Conservation (phyloP, 30 jellyfish, hydroid and myxozoan species). For the Aurelia aurita region DNA sequence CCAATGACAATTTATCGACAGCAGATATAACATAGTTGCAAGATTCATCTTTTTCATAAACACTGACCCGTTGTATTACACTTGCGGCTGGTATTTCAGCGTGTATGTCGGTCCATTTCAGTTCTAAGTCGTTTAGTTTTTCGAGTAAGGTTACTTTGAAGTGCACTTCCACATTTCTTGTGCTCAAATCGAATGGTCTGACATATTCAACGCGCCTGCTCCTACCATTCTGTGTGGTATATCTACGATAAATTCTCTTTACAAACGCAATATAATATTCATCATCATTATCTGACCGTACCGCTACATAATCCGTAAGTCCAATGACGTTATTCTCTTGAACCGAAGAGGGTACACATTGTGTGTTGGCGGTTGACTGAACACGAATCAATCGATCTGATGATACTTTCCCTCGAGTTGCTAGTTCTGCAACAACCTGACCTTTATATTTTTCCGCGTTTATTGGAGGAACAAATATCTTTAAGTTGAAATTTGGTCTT, state of each 20-base stretch:
- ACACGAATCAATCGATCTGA: constrained; percentile 14
- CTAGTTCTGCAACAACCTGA: constrained; percentile 34
- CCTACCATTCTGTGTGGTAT: constrained; percentile 7
- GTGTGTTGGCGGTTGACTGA: constrained; percentile 7
- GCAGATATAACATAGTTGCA: constrained; percentile 36
- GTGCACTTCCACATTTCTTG: constrained; percentile 30
- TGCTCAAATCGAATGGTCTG: constrained; percentile 26
- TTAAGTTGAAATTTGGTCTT: constrained; percentile 17
- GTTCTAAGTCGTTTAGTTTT: constrained; percentile 11
- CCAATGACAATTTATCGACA: constrained; percentile 44
- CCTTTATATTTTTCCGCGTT: constrained; percentile 18
- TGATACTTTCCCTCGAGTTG: constrained; percentile 11
- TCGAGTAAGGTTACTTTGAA: constrained; percentile 35
- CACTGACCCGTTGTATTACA: constrained; percentile 26
- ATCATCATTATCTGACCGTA: constrained; percentile 17
- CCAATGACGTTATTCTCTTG: constrained; percentile 8
- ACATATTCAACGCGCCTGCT: constrained; percentile 30
- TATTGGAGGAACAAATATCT: constrained; percentile 36
- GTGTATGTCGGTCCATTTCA: constrained; percentile 21
- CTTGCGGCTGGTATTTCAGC: constrained; percentile 37
- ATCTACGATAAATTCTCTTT: neutral
- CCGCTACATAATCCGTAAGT: constrained; percentile 8
- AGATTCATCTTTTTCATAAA: constrained; percentile 24
- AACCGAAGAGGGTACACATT: neutral
- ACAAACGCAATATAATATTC: constrained; percentile 16